These are phyloP conservation scores for Parnassius smintheus DNA, from an alignment of 2,888 invertebrate species.

Conservation along the genomic window DNA sequence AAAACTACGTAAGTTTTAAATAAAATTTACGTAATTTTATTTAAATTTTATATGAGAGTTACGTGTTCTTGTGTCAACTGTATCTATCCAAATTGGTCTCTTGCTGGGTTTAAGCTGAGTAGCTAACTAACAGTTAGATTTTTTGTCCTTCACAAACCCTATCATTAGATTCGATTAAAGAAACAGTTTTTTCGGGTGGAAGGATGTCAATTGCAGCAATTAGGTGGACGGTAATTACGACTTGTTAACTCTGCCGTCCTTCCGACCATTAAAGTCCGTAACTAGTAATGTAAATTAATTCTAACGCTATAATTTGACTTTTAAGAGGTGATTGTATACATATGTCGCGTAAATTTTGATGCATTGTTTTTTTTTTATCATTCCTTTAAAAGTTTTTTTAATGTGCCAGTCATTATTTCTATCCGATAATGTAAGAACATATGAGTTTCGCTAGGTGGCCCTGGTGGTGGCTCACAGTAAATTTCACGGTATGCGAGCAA, in stretches of 20 bases:
- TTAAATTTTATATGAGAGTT: too few relatives aligned
- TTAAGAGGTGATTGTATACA: constrained; percentile 38
- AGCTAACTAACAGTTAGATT: constrained; percentile 20
- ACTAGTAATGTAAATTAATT: constrained; percentile 62
- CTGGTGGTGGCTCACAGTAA: too few relatives aligned
- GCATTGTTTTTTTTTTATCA: constrained; percentile 30
- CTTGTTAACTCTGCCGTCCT: constrained; percentile 61
- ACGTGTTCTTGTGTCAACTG: too few relatives aligned
- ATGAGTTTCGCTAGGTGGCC: background rate
- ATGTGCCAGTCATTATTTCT: constrained; percentile 4
- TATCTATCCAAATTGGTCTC: background rate
- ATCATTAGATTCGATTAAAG: constrained; percentile 65
- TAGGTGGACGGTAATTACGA: constrained; percentile 65
- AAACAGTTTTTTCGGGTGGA: constrained; percentile 56
- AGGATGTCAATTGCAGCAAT: constrained; percentile 69
- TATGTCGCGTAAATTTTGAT: constrained; percentile 35
- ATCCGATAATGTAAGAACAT: background rate
- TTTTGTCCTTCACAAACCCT: constrained; percentile 43
- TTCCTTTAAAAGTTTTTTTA: constrained; percentile 24
- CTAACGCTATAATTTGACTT: constrained; percentile 50
- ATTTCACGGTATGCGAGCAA: too few relatives aligned
- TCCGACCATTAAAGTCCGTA: constrained; percentile 44
- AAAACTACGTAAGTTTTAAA: too few relatives aligned
- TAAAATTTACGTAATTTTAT: too few relatives aligned
- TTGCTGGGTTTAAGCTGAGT: constrained; percentile 14